A percentile compares a stretch with the other conserved stretches of the same genome.
These are phyloP conservation scores for Saccostrea echinata DNA, from an alignment of 1,140 invertebrate genomes.

Conservation along the genomic window DNA sequence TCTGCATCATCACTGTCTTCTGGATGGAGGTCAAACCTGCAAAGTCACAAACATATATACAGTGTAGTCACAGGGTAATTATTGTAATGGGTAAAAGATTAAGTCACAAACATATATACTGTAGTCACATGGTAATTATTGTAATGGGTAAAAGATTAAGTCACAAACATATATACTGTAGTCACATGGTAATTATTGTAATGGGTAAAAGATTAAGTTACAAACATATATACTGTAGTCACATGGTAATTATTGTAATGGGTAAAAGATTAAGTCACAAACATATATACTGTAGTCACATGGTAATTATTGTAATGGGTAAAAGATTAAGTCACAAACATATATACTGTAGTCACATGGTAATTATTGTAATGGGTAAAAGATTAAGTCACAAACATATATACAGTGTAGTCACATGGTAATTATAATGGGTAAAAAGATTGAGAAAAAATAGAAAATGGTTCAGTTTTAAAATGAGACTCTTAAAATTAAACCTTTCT, in stretches of 20 bases:
- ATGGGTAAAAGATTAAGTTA: neutral
- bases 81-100: neutral
- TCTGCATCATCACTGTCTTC: slow-evolving; percentile 35
- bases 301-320: too few species aligned
- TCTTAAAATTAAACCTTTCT: too few species aligned
- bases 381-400: neutral
- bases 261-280: neutral
- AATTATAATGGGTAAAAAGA: too few species aligned
- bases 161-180: neutral
- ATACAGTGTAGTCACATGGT: too few species aligned
- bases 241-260: neutral
- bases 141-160: too few species aligned
- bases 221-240: neutral
- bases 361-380: neutral
- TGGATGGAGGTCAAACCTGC: slow-evolving; percentile 30
- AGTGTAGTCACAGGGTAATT: neutral
- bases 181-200: neutral
- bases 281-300: neutral
- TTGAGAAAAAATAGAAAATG: too few species aligned
- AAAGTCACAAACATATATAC: neutral
- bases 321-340: neutral
- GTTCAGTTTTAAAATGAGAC: too few species aligned
- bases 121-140: neutral
- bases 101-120: neutral
- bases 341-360: neutral